These are phyloP conservation scores for Lydus trimaculatus DNA, from an alignment of 2,888 invertebrate genomes.

Conservation along the genomic window DNA sequence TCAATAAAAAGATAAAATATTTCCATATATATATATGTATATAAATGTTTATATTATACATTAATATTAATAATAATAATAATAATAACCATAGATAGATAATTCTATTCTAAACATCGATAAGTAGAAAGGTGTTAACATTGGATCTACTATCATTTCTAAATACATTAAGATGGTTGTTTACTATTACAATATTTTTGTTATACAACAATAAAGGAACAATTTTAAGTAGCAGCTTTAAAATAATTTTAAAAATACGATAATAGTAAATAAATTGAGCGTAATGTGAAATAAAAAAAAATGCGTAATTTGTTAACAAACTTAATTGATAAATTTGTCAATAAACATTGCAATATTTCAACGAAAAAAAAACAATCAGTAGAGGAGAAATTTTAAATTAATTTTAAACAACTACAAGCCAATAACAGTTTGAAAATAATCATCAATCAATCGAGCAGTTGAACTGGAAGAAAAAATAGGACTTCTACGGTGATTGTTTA, in stretches of 20 bases:
- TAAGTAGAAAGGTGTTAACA: conserved; percentile 13
- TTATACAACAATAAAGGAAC: background rate
- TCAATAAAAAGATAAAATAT: background rate
- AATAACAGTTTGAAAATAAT: too few relatives aligned
- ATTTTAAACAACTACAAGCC: background rate
- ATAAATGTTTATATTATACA: conserved; percentile 5
- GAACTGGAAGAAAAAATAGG: background rate
- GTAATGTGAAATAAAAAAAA: background rate
- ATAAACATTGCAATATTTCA: background rate
- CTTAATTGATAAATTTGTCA: background rate
- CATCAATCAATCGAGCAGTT: too few relatives aligned
- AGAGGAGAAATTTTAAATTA: background rate
- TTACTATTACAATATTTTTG: background rate
- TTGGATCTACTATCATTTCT: conserved; percentile 13
- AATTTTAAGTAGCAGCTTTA: background rate
- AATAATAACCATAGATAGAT: background rate
- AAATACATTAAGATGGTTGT: conserved; percentile 8
- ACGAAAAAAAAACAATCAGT: background rate
- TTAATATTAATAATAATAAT: background rate
- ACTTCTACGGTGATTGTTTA: background rate
- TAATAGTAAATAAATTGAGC: background rate
- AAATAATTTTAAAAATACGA: background rate
- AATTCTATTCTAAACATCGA: conserved; percentile 11
- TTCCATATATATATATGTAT: background rate
- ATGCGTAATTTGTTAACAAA: background rate